A percentile compares a stretch with the other conserved stretches of the same genome.
phyloP scores from a whole-genome alignment of 2,888 invertebrate species.

The Drosophila rellima region DNA sequence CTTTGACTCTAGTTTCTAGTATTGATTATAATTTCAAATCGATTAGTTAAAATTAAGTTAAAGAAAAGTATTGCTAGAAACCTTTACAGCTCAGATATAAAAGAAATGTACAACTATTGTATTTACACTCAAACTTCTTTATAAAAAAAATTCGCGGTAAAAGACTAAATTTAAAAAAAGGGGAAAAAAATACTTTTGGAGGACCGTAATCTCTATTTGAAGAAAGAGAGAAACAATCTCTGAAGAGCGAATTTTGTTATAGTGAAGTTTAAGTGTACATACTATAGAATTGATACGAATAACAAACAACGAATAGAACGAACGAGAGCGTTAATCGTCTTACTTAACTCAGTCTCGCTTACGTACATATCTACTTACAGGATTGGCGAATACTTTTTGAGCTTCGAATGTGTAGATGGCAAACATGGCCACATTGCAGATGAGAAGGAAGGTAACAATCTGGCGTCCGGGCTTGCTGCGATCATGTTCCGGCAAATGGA shows the following conservation, averaged over 20 bases:
- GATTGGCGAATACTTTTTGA: constrained; percentile 96
- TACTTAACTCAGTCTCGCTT: constrained; percentile 84
- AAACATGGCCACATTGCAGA: constrained; percentile 98
- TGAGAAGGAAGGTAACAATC: constrained; percentile 96
- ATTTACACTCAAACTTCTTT: constrained; percentile 1
- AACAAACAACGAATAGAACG: constrained; percentile 50
- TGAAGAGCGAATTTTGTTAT: neutral
- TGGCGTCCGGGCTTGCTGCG: constrained; percentile 97
- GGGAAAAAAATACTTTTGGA: neutral
- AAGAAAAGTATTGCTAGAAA: neutral
- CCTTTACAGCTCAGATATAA: neutral
- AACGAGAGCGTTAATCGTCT: constrained; percentile 80
- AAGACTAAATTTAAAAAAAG: neutral
- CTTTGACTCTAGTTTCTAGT: too few relatives aligned
- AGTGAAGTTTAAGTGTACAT: neutral
- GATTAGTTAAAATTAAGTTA: neutral
- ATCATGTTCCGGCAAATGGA: constrained; percentile 96
- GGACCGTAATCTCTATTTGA: neutral
- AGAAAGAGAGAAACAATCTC: neutral
- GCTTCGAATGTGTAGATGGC: constrained; percentile 98
- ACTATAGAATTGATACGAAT: constrained; percentile 9
- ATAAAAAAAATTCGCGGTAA: neutral
- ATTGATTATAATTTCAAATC: too few relatives aligned
- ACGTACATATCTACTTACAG: constrained; percentile 88
- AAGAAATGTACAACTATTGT: neutral